Evolutionary conservation across 2,888 invertebrate species (phyloP).

Genomic region (Tipula lateralis): DNA sequence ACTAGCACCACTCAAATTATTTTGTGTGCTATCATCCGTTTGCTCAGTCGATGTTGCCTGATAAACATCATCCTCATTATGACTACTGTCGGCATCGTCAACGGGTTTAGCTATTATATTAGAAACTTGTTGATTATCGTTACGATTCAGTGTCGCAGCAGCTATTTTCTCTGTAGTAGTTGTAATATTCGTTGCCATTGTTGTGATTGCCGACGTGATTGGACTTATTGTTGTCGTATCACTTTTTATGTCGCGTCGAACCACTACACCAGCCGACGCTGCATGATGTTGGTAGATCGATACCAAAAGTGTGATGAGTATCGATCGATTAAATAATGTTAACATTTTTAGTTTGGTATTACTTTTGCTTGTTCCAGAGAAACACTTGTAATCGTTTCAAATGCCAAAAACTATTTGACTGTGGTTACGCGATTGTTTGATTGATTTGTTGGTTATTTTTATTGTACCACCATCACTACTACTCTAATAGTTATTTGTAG

Average conservation of each 20-base stretch:
- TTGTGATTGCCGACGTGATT: background rate
- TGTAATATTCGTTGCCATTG: background rate
- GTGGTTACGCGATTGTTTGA: background rate
- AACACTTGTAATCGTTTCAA: background rate
- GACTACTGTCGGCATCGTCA: background rate
- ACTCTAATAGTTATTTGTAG: background rate
- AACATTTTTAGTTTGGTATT: background rate
- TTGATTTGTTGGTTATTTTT: background rate
- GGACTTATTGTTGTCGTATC: background rate
- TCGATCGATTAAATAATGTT: background rate
- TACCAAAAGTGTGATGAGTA: background rate
- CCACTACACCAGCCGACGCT: background rate
- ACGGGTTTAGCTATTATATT: background rate
- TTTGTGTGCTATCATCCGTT: background rate
- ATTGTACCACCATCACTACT: slow-evolving; percentile 11
- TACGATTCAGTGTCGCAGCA: background rate
- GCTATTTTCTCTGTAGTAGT: background rate
- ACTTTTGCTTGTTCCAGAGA: background rate
- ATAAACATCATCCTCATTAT: slow-evolving; percentile 7
- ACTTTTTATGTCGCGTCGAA: background rate
- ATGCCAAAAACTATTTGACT: background rate
- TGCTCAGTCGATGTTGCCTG: slow-evolving; percentile 31
- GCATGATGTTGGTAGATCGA: background rate
- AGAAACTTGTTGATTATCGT: background rate
- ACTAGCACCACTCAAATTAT: slow-evolving; percentile 29